Conservation (phyloP, 2,113 vertebrate genomes). For the Conger conger region DNA sequence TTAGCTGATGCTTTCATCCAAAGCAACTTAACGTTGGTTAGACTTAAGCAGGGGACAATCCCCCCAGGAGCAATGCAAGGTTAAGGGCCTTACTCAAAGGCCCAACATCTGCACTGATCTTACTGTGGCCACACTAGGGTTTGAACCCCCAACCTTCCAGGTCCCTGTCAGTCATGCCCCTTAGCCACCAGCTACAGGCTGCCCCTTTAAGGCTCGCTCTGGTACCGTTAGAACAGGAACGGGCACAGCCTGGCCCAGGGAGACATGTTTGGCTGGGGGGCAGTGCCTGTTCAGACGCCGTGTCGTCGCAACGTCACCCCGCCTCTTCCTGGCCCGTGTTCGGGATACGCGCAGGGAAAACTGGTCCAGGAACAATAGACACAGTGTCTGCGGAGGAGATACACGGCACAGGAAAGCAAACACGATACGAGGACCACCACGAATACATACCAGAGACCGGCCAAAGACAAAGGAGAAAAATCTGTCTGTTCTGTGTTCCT, state of each 20-base stretch:
- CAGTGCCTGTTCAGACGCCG: slow-evolving; percentile 33
- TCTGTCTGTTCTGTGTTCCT: background rate
- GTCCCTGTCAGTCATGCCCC: too few relatives aligned
- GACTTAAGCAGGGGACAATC: too few relatives aligned
- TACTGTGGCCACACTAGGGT: too few relatives aligned
- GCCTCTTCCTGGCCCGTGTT: slow-evolving; percentile 32
- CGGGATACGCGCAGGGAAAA: slow-evolving; percentile 44
- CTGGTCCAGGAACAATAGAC: slow-evolving; percentile 39
- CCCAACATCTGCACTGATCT: too few relatives aligned
- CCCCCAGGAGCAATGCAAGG: too few relatives aligned
- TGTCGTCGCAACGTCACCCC: slow-evolving; percentile 31
- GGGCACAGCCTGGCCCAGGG: background rate
- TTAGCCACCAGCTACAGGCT: too few relatives aligned
- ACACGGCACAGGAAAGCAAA: slow-evolving; percentile 32
- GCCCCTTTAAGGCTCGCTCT: too few relatives aligned
- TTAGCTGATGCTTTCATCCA: too few relatives aligned
- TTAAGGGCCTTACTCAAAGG: too few relatives aligned
- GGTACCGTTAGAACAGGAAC: slow-evolving; percentile 13
- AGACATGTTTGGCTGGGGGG: slow-evolving; percentile 27
- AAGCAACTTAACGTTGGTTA: too few relatives aligned
- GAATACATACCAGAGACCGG: slow-evolving; percentile 28
- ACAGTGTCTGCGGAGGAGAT: slow-evolving; percentile 33
- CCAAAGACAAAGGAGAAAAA: background rate
- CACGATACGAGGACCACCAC: slow-evolving; percentile 39
- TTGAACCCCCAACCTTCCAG: too few relatives aligned